Evolutionary conservation across 2,888 invertebrate species (phyloP).

Genomic region (Ametastegia equiseti): DNA sequence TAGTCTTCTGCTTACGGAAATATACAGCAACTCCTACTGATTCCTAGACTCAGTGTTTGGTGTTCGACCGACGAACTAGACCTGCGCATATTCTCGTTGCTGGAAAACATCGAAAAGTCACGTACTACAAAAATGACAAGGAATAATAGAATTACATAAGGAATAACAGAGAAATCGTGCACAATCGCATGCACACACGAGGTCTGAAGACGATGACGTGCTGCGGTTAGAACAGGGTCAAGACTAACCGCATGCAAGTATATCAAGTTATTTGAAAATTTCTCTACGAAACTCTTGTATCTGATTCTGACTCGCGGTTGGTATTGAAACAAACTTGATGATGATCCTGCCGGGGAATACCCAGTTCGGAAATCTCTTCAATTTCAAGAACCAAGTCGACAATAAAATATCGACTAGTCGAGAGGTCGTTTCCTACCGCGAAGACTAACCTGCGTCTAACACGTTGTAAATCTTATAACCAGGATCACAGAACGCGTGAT

Average conservation of each 20-base stretch:
- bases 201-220: neutral
- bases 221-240: neutral
- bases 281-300: neutral
- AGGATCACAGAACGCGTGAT: slow-evolving; percentile 56
- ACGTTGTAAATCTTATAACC: slow-evolving; percentile 67
- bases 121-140: neutral
- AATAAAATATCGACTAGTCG: neutral
- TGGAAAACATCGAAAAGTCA: neutral
- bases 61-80: too few relatives aligned
- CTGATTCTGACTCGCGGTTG: neutral
- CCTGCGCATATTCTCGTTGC: too few relatives aligned
- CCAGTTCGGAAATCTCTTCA: neutral
- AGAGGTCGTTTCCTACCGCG: slow-evolving; percentile 32
- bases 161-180: neutral
- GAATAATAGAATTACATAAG: neutral
- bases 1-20: neutral
- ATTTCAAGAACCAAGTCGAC: neutral
- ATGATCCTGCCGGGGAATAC: neutral
- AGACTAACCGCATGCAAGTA: neutral
- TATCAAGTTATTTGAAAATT: neutral
- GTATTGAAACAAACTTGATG: neutral
- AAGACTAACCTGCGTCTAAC: slow-evolving; percentile 61
- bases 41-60: neutral
- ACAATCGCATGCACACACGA: neutral
- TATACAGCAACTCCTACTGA: neutral